Evolutionary conservation across 2,888 invertebrate genomes (phyloP).

Genomic region (Diaprepes abbreviatus): DNA sequence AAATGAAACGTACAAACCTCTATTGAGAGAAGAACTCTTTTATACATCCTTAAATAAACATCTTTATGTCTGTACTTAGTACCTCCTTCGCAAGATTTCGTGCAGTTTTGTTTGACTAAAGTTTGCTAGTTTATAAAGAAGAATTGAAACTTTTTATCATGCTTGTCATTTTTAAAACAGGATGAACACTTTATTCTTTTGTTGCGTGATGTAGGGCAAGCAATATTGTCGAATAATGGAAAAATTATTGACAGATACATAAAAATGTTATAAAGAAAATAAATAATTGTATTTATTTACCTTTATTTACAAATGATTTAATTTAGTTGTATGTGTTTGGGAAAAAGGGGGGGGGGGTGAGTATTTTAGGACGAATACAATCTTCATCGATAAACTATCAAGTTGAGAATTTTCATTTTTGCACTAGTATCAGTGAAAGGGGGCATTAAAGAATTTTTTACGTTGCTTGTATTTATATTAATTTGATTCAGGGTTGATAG

Average conservation of each 20-base stretch:
- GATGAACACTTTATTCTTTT: constrained; percentile 2
- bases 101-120: constrained; percentile 39
- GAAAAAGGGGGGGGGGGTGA: too few species aligned
- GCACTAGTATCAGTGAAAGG: too few species aligned
- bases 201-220: constrained; percentile 10
- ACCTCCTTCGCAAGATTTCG: constrained; percentile 41
- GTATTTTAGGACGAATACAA: too few species aligned
- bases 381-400: too few species aligned
- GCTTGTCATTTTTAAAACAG: constrained; percentile 32
- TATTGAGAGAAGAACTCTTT: constrained; percentile 4
- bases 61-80: constrained; percentile 44
- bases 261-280: constrained; percentile 4
- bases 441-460: too few species aligned
- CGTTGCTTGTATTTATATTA: too few species aligned
- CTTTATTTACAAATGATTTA: too few species aligned
- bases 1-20: not conserved
- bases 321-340: too few species aligned
- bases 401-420: too few species aligned
- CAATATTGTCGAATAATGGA: not conserved
- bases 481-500: too few species aligned
- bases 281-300: constrained; percentile 5
- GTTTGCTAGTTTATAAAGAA: constrained; percentile 41
- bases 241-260: not conserved
- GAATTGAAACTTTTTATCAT: constrained; percentile 44
- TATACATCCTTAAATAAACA: constrained; percentile 23